Percentiles rank a stretch among this genome's conserved stretches.
Evolutionary conservation across 2,797 vertebrate genomes (phyloP).

Genomic region (Melanotaenia pygmaea): DNA sequence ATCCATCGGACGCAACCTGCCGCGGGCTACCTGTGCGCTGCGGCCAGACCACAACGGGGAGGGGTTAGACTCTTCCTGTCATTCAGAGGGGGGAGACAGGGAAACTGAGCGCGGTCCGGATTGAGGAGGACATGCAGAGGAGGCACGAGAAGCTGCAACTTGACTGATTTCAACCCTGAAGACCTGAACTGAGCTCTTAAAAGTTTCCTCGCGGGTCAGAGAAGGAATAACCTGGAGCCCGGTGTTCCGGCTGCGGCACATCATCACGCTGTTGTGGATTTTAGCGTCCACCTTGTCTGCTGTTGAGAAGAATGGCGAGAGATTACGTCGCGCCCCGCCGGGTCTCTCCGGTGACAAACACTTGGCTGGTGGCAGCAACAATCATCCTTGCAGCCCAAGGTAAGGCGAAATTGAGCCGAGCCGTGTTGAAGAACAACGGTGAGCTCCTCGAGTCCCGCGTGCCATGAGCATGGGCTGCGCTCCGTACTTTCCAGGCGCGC

Average conservation of each 20-base stretch:
- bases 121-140: neutral
- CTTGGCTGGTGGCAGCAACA: constrained; percentile 55
- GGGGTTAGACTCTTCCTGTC: constrained; percentile 36
- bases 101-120: constrained; percentile 13
- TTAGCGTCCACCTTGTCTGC: constrained; percentile 64
- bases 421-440: neutral
- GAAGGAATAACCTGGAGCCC: constrained; percentile 60
- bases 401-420: constrained; percentile 55
- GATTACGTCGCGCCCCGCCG: constrained; percentile 56
- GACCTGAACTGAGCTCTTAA: constrained; percentile 46
- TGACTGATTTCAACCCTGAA: constrained; percentile 30
- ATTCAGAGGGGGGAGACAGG: constrained; percentile 2
- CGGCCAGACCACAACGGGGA: constrained; percentile 50
- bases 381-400: constrained; percentile 70
- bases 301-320: constrained; percentile 72
- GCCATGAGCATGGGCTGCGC: neutral
- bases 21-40: constrained; percentile 62
- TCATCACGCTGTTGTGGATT: constrained; percentile 65
- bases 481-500: neutral
- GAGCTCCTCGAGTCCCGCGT: neutral
- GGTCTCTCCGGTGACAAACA: constrained; percentile 46
- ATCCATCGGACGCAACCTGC: constrained; percentile 8
- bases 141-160: constrained; percentile 41
- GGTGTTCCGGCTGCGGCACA: neutral
- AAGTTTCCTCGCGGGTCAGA: constrained; percentile 50